A percentile compares a stretch with the other conserved stretches of the same genome.
phyloP scores from a whole-genome alignment of 2,888 invertebrate species.

The Andrena chrysosceles region DNA sequence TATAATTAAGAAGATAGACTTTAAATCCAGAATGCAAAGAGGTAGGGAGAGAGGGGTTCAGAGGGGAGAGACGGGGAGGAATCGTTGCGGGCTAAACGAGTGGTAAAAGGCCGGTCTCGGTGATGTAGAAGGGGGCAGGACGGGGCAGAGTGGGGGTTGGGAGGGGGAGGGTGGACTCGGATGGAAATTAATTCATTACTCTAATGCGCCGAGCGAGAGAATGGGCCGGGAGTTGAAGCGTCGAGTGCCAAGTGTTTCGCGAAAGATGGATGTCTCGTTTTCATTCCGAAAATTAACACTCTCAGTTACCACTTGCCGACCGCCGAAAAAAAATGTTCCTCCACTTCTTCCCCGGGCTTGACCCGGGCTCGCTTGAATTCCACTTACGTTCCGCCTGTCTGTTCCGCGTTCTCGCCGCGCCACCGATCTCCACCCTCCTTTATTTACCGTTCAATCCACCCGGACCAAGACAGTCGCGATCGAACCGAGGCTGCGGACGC shows the following conservation, averaged over 20 bases:
- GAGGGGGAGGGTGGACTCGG: slow-evolving; percentile 68
- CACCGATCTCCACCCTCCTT: background rate
- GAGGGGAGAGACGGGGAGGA: slow-evolving; percentile 57
- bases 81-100: slow-evolving; percentile 67
- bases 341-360: slow-evolving; percentile 26
- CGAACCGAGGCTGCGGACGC: background rate
- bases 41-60: slow-evolving; percentile 15
- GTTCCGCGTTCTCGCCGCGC: slow-evolving; percentile 19
- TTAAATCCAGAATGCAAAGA: slow-evolving; percentile 77
- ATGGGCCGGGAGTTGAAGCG: slow-evolving; percentile 80
- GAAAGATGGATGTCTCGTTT: slow-evolving; percentile 84
- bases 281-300: slow-evolving; percentile 85
- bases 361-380: slow-evolving; percentile 48
- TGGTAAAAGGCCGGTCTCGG: slow-evolving; percentile 64
- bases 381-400: slow-evolving; percentile 34
- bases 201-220: slow-evolving; percentile 83
- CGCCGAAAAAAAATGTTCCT: slow-evolving; percentile 46
- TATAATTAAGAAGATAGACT: slow-evolving; percentile 84
- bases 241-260: slow-evolving; percentile 80
- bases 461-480: background rate
- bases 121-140: slow-evolving; percentile 50
- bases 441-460: slow-evolving; percentile 15
- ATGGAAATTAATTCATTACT: slow-evolving; percentile 85
- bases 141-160: slow-evolving; percentile 5
- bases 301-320: slow-evolving; percentile 76